Base-by-base conservation (phyloP, 2,888 invertebrate species). In the Stenolophus ochropezus region DNA sequence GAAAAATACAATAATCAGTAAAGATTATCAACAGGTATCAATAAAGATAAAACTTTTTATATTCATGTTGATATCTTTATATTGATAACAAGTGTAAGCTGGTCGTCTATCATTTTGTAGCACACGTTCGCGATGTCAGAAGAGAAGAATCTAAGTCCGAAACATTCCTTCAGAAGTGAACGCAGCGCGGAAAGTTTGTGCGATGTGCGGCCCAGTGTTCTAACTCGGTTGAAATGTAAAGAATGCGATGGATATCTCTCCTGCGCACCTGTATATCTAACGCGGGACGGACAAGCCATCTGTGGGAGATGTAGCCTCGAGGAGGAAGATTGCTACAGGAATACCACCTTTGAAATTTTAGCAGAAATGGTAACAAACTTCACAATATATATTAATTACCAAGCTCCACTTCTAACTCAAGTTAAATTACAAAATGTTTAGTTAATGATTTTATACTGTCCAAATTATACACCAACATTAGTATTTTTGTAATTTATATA, bases 201-300 rank as follows among this genome's bases (percentile, higher is more conserved):
- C 3, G 61, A 61, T n/a, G 21, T 23, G 23, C 23, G 61, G 4
- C 14, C 61, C 8, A 14, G 25, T 25, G n/a, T 61, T 61, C 25
- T 25, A 61, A 23, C 61, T 4, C 11, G 11, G n/a, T 4, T 61
- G 23, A 61, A 61, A 14, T 61, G 61, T 61, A 61, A n/a, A 25
- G 61, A 23, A 25, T 61, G 61, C 23, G 61, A 61, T 25, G 23
- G 23, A n/a, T 61, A 25, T 61, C 23, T 61, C 3, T 61, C 61
- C 11, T 61, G n/a, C 25, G 14, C 61, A 61, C 61, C 61, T 25
- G 23, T 61, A 23, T 61, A 61, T 61, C 23, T 61, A 21, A 61
- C 23, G n/a, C n/a, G 25, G 25, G 61, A 61, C 14, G 61, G 61
- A n/a, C 25, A 23, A 23, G 61, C 23, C 1, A 25, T 61, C 3